These are phyloP conservation scores for Molossus molossus DNA, from an alignment of 2,797 vertebrate species.

Conservation along the genomic window DNA sequence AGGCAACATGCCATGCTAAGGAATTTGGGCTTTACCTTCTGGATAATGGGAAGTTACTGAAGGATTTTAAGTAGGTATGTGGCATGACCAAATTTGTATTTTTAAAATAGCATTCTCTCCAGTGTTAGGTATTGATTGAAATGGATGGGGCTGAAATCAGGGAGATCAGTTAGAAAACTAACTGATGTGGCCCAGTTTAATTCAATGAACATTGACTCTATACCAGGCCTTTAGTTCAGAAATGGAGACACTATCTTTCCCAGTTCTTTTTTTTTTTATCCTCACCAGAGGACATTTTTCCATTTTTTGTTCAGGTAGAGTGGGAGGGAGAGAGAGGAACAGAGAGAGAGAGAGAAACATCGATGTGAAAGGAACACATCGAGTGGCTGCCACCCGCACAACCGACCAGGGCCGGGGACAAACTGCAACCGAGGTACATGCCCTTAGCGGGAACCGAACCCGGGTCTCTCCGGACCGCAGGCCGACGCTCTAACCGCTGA, in stretches of 20 bases:
- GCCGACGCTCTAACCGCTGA: too few relatives aligned
- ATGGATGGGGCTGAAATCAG: background rate
- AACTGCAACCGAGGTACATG: too few relatives aligned
- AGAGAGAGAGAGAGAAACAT: too few relatives aligned
- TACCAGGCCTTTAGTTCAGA: background rate
- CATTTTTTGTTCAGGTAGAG: too few relatives aligned
- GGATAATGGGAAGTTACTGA: background rate
- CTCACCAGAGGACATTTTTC: too few relatives aligned
- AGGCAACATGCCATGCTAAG: background rate
- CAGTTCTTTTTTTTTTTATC: too few relatives aligned
- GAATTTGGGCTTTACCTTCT: conserved; percentile 14
- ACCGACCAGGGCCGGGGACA: too few relatives aligned
- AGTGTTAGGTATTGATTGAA: conserved; percentile 21
- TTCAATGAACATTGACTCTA: background rate
- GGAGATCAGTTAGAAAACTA: background rate
- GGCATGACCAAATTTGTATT: background rate
- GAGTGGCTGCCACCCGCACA: too few relatives aligned
- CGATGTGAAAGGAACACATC: too few relatives aligned
- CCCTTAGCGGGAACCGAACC: too few relatives aligned
- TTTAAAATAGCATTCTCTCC: conserved; percentile 52
- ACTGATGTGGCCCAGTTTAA: conserved; percentile 4
- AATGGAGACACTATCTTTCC: background rate
- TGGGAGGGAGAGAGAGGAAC: too few relatives aligned
- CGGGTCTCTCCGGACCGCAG: too few relatives aligned
- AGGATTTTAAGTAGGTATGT: background rate